Conservation (phyloP, 1,140 invertebrate genomes). For the Formica selysi region DNA sequence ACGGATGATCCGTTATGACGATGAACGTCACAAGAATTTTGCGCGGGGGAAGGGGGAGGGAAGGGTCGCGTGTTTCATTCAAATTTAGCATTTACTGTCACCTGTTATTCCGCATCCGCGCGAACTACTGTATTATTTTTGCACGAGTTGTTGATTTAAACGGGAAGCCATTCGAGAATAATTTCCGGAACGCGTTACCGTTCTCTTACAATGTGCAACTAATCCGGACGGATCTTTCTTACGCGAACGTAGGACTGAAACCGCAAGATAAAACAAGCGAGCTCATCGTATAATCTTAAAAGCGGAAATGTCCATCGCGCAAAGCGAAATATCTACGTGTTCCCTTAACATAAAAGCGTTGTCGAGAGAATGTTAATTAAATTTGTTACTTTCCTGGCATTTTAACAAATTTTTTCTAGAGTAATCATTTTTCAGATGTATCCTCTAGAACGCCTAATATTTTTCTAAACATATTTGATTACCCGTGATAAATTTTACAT, state of each 20-base stretch:
- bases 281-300: neutral
- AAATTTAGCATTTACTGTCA: slow-evolving; percentile 46
- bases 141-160: slow-evolving; percentile 39
- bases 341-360: neutral
- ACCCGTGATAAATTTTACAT: neutral
- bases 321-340: neutral
- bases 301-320: neutral
- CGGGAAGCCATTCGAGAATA: slow-evolving; percentile 52
- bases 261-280: neutral
- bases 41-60: neutral
- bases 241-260: neutral
- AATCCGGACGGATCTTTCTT: slow-evolving; percentile 1
- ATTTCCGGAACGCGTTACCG: slow-evolving; percentile 41
- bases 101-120: slow-evolving; percentile 3
- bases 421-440: neutral
- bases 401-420: neutral
- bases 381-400: neutral
- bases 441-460: neutral
- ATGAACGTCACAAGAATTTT: slow-evolving; percentile 47
- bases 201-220: neutral
- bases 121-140: slow-evolving; percentile 29
- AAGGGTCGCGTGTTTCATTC: slow-evolving; percentile 45
- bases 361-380: neutral
- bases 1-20: slow-evolving; percentile 49
- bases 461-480: slow-evolving; percentile 28